Evolutionary conservation across 2,888 invertebrate species (phyloP).

Genomic region (Cyaniris semiargus): DNA sequence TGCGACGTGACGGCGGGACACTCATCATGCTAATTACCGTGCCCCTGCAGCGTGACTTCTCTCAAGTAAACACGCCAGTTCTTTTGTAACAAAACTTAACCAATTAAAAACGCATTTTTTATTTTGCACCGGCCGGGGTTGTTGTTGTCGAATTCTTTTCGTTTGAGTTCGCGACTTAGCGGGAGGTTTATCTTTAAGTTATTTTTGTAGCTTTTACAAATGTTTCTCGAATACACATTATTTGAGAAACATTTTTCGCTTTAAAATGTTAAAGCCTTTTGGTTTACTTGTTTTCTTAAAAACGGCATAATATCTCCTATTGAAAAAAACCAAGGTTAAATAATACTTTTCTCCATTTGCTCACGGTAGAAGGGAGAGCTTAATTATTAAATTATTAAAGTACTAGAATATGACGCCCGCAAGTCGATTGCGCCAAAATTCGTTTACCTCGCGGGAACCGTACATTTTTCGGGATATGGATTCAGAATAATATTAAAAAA

Average conservation of each 20-base stretch:
- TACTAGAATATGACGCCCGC: too few species aligned
- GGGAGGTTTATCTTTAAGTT: neutral
- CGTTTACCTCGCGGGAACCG: too few species aligned
- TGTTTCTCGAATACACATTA: neutral
- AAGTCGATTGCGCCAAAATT: too few species aligned
- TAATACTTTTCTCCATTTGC: too few species aligned
- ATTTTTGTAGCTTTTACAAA: constrained; percentile 3
- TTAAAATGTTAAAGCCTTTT: neutral
- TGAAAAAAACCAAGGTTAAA: too few species aligned
- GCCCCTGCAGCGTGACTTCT: constrained; percentile 32
- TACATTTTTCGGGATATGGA: too few species aligned
- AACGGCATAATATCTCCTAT: too few species aligned
- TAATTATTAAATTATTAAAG: too few species aligned
- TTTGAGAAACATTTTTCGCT: neutral
- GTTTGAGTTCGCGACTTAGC: constrained; percentile 8
- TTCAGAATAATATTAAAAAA: neutral
- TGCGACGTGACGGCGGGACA: constrained; percentile 23
- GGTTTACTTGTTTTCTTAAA: too few species aligned
- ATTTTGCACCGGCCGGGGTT: neutral
- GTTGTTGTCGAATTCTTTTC: constrained; percentile 32
- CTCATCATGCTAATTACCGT: constrained; percentile 34
- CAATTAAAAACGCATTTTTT: constrained; percentile 31
- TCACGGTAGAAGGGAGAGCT: too few species aligned
- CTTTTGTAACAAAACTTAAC: constrained; percentile 30
- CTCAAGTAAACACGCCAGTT: constrained; percentile 7